Percentiles rank a stretch among this genome's conserved stretches.
These are phyloP conservation scores for Cosmia trapezina DNA, from an alignment of 2,888 invertebrate genomes.

Conservation along the genomic window DNA sequence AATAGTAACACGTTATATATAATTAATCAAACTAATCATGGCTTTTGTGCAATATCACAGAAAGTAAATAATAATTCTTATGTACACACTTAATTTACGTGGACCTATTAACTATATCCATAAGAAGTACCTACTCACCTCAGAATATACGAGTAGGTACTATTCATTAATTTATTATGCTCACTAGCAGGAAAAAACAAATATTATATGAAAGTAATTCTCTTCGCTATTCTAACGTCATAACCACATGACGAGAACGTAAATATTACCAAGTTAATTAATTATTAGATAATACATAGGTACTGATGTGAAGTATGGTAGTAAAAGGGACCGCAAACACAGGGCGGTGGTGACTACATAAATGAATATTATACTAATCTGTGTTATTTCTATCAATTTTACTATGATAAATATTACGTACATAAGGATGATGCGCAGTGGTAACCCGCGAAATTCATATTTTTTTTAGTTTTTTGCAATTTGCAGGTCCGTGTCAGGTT, in stretches of 20 bases:
- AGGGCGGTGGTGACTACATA: too few species aligned
- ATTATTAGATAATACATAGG: background rate
- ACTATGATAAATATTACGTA: too few species aligned
- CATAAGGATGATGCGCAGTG: too few species aligned
- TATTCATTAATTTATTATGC: conserved; percentile 1
- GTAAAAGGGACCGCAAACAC: background rate
- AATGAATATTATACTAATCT: too few species aligned
- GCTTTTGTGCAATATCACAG: background rate
- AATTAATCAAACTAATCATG: background rate
- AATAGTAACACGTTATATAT: background rate
- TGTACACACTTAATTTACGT: conserved; percentile 1
- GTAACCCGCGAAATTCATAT: too few species aligned
- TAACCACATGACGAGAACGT: conserved; percentile 2
- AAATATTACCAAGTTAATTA: conserved; percentile 7
- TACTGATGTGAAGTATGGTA: background rate
- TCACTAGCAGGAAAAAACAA: conserved; percentile 6
- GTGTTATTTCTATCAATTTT: too few species aligned
- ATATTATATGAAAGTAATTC: background rate
- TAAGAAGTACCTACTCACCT: background rate
- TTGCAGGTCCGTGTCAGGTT: too few species aligned
- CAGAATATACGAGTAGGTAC: background rate
- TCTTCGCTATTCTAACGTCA: conserved; percentile 1
- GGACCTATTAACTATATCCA: background rate
- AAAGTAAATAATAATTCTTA: background rate
- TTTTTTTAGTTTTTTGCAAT: too few species aligned